Evolutionary conservation across 2,797 vertebrate species (phyloP), one percentile per base, ranked within the genome.

Genomic region (Huso huso): DNA sequence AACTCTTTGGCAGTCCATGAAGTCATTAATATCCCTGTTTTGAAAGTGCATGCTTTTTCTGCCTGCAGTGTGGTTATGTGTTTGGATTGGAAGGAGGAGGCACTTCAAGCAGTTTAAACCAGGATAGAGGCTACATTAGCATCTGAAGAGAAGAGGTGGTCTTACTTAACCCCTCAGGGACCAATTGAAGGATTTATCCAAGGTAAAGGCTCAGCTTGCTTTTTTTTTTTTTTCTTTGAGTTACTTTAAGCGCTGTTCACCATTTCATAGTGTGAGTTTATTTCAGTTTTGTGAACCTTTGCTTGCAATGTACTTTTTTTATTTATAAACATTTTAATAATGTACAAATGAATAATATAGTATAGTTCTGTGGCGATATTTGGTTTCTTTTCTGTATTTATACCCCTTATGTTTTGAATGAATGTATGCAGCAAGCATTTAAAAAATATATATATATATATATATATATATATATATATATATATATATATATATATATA

Each of bases 151-250:
- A 62, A 49, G 72, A 87, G 88, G 81, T 80, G 89, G 84, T 72
- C 69, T 70, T 77, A 11, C 58, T 81, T 82, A 85, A 88, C 77
- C 84, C 84, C 78, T 79, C 71, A 76, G 79, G 77, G 76, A 72
- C 76, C 73, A 69, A 65, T 74, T 71, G 49, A 70, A 78, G 77
- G 75, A 70, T 62, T 77, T 70, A 63, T 77, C 77, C 8, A 69
- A 85, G 86, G 85, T 85, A 84, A 75, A 70, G 70, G 78, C 72
- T 71, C 75, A 84, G 89, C 86, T 89, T 87, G 82, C 63, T 15
- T 23, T 18, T 62, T 9, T 62, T 62, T 62, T 62, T 62, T 62
- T 75, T 59, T 73, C 70, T 72, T 53, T 66, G 62, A 57, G 12
- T 61, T 11, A 7, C 10, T 37, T 18, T 10, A 37, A 37, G 9